Evolutionary conservation across 2,797 vertebrate genomes (phyloP).

Genomic region (Siniperca undulata): DNA sequence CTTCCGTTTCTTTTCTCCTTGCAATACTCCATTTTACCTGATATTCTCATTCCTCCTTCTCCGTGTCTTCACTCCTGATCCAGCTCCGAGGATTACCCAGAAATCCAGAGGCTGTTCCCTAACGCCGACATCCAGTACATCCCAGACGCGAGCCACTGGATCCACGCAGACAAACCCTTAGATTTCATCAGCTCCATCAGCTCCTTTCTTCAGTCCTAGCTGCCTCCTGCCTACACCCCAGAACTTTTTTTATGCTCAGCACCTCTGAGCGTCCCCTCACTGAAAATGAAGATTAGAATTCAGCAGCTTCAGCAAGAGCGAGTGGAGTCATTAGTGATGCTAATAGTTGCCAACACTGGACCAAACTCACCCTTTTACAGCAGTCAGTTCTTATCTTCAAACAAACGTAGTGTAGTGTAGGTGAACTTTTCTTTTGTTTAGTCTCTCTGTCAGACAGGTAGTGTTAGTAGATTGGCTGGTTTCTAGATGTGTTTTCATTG

Average conservation of each 20-base stretch:
- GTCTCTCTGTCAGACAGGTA: conserved; percentile 44
- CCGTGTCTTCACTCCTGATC: not conserved
- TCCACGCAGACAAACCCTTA: conserved; percentile 93
- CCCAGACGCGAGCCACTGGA: conserved; percentile 93
- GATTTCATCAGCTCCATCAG: conserved; percentile 92
- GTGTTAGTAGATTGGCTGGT: conserved; percentile 44
- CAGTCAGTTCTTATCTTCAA: conserved; percentile 45
- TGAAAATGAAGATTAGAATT: conserved; percentile 45
- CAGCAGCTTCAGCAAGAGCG: conserved; percentile 54
- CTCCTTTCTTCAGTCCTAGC: conserved; percentile 89
- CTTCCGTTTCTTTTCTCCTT: not conserved
- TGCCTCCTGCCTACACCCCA: conserved; percentile 23
- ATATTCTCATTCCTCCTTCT: not conserved
- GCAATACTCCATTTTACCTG: not conserved
- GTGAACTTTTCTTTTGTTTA: conserved; percentile 40
- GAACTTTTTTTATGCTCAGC: conserved; percentile 53
- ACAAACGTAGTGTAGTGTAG: conserved; percentile 37
- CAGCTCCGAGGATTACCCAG: conserved; percentile 92
- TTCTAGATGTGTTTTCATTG: conserved; percentile 44
- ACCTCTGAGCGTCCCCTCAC: conserved; percentile 27
- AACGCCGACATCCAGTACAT: conserved; percentile 91
- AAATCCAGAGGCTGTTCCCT: conserved; percentile 94
- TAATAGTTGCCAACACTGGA: conserved; percentile 68
- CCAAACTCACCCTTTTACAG: conserved; percentile 69
- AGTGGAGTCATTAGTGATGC: conserved; percentile 44